Conservation (phyloP, 1,140 invertebrate species). For the Drosophila varians region DNA sequence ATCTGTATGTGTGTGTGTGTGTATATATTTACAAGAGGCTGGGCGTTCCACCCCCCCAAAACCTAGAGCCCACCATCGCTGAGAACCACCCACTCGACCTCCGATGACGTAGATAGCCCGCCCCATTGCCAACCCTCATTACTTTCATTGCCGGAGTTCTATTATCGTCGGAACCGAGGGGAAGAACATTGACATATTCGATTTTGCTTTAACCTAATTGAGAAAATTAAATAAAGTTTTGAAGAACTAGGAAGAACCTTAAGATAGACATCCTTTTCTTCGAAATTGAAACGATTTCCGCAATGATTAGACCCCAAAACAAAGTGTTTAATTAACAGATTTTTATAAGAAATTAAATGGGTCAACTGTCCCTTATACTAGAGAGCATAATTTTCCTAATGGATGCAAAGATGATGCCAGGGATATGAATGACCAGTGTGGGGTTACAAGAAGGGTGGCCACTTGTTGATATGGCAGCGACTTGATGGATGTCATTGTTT, state of each 20-base stretch:
- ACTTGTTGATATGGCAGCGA: conserved; percentile 72
- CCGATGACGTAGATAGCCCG: conserved; percentile 38
- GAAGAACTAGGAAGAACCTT: background rate
- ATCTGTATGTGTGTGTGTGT: conserved; percentile 5
- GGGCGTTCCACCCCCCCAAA: conserved; percentile 3
- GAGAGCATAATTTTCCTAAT: conserved; percentile 63
- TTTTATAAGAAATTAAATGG: conserved; percentile 58
- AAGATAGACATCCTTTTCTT: too few relatives aligned
- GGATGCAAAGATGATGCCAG: conserved; percentile 22
- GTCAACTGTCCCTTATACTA: conserved; percentile 34
- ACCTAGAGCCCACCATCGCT: too few relatives aligned
- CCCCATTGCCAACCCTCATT: conserved; percentile 12
- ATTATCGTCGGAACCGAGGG: background rate
- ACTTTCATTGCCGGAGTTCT: conserved; percentile 16
- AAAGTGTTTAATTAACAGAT: conserved; percentile 60
- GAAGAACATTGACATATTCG: conserved; percentile 18
- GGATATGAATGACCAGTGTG: conserved; percentile 3
- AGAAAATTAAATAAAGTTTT: conserved; percentile 8
- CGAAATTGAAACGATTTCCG: too few relatives aligned
- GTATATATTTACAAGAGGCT: conserved; percentile 20
- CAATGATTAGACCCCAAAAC: conserved; percentile 10
- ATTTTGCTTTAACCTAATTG: conserved; percentile 39
- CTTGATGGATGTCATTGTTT: conserved; percentile 28
- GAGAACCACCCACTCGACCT: conserved; percentile 5
- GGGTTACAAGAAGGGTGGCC: conserved; percentile 5